A percentile compares a stretch with the other conserved stretches of the same genome.
Evolutionary conservation across 2,113 vertebrate species (phyloP).

Genomic region (Nestor notabilis): DNA sequence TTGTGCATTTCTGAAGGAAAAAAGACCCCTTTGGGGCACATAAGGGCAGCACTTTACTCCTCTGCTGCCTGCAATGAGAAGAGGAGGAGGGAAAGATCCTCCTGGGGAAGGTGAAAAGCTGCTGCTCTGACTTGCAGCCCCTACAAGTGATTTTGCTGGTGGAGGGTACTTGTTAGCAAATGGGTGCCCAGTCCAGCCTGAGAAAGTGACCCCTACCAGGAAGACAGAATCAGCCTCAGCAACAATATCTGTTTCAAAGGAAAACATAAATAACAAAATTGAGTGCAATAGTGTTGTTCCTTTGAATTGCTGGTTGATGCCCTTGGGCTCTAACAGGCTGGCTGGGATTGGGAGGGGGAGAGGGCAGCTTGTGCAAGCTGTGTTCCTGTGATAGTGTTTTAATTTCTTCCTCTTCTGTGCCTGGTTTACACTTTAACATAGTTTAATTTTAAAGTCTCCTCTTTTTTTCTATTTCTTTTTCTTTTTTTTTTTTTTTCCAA

Average conservation of each 20-base stretch:
- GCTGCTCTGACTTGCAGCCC: neutral
- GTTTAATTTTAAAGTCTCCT: conserved; percentile 58
- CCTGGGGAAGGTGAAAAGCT: neutral
- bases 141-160: neutral
- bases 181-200: neutral
- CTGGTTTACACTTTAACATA: conserved; percentile 53
- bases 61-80: neutral
- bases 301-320: neutral
- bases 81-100: neutral
- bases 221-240: neutral
- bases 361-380: conserved; percentile 5
- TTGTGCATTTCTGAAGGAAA: neutral
- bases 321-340: neutral
- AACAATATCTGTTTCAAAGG: neutral
- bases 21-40: neutral
- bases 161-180: neutral
- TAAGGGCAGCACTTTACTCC: neutral
- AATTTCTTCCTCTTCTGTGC: conserved; percentile 33
- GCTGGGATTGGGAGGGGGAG: neutral
- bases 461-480: neutral
- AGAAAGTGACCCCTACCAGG: neutral
- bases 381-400: conserved; percentile 34
- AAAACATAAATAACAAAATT: neutral
- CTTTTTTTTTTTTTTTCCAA: conserved; percentile 18
- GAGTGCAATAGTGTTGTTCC: neutral